Percentiles rank a stretch among this genome's conserved stretches.
Conservation (phyloP, 1,140 invertebrate genomes). For the Calosoma granatense region DNA sequence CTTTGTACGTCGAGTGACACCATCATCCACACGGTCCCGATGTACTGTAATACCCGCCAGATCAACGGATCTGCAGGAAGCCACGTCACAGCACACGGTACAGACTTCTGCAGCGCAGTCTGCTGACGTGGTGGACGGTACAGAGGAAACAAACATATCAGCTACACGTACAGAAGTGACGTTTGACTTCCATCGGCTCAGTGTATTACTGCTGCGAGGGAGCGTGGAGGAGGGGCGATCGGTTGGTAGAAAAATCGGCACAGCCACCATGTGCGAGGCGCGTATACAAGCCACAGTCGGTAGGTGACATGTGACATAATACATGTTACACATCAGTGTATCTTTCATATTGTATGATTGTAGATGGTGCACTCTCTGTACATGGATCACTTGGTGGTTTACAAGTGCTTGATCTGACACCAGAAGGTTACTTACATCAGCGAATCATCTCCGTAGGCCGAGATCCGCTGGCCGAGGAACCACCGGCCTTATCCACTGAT, state of each 20-base stretch:
- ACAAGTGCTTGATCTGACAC: slow-evolving; percentile 81
- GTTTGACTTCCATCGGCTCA: slow-evolving; percentile 87
- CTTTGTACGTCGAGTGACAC: slow-evolving; percentile 68
- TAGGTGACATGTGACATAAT: slow-evolving; percentile 29
- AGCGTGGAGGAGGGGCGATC: slow-evolving; percentile 58
- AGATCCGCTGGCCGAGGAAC: slow-evolving; percentile 43
- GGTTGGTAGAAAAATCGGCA: slow-evolving; percentile 81
- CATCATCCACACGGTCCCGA: slow-evolving; percentile 31
- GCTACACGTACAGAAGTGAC: slow-evolving; percentile 58
- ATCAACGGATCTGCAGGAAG: slow-evolving; percentile 17
- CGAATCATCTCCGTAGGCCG: slow-evolving; percentile 76
- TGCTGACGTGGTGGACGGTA: neutral
- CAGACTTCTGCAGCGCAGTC: slow-evolving; percentile 15
- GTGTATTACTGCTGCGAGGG: slow-evolving; percentile 74
- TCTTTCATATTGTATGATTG: slow-evolving; percentile 15
- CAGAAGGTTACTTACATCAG: slow-evolving; percentile 72
- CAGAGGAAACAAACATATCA: slow-evolving; percentile 14
- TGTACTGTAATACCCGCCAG: slow-evolving; percentile 26
- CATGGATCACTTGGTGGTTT: slow-evolving; percentile 82
- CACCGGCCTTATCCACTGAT: too few species aligned
- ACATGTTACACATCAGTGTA: neutral
- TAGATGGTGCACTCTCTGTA: slow-evolving; percentile 48
- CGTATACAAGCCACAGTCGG: slow-evolving; percentile 80
- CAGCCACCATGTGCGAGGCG: slow-evolving; percentile 82
- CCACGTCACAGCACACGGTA: slow-evolving; percentile 5